Conservation (phyloP, 1,140 invertebrate species). For the Diachasma alloeum region DNA sequence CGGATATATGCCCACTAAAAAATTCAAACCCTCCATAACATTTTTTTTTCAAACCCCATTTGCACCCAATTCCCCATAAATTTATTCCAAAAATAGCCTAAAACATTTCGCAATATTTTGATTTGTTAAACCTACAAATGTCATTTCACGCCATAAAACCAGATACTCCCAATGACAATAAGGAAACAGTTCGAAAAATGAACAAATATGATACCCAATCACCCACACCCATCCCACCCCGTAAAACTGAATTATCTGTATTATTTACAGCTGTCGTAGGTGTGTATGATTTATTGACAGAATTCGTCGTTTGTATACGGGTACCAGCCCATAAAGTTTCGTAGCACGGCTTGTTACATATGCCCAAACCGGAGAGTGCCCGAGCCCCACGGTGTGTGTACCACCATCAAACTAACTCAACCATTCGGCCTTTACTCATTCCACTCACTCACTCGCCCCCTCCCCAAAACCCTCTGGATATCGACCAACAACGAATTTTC, state of each 20-base stretch:
- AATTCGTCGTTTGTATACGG: constrained; percentile 33
- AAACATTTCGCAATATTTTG: not conserved
- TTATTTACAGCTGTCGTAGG: constrained; percentile 35
- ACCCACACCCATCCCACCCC: constrained; percentile 19
- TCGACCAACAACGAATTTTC: constrained; percentile 7
- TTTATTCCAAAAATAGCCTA: not conserved
- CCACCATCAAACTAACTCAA: constrained; percentile 7
- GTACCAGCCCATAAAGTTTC: constrained; percentile 32
- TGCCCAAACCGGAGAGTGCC: not conserved
- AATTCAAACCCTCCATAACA: no score
- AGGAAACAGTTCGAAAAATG: constrained; percentile 2
- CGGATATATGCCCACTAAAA: no score
- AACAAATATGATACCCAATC: constrained; percentile 2
- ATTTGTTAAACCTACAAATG: not conserved
- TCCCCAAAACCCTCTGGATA: not conserved
- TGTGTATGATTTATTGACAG: constrained; percentile 36
- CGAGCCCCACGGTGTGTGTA: not conserved
- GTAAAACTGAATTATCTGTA: constrained; percentile 33
- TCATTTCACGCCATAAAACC: not conserved
- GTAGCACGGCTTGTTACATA: constrained; percentile 29
- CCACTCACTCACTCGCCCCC: not conserved
- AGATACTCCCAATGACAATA: not conserved
- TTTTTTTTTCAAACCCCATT: not conserved
- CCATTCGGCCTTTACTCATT: constrained; percentile 5
- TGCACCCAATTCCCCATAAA: not conserved